Conservation (phyloP, 1,140 invertebrate genomes). For the Ephestia elutella region DNA sequence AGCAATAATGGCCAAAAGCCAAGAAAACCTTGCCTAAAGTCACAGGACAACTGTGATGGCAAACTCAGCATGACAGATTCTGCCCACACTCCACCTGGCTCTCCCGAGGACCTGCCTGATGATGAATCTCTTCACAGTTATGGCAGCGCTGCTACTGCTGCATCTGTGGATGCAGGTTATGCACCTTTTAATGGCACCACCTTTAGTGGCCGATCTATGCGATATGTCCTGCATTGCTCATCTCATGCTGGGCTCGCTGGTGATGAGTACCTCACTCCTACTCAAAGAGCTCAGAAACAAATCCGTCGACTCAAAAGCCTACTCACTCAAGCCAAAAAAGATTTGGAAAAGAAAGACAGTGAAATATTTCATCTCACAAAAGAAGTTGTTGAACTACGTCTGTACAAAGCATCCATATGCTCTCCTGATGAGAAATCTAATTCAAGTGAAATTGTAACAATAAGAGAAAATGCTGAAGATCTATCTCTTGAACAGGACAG, state of each 20-base stretch:
- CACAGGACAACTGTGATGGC: conserved; percentile 50
- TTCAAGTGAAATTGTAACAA: conserved; percentile 83
- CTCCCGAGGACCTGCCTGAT: conserved; percentile 77
- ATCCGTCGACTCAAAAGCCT: conserved; percentile 83
- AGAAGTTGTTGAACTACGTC: conserved; percentile 85
- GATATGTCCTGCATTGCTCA: conserved; percentile 88
- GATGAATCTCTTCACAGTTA: conserved; percentile 87
- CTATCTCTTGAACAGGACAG: conserved; percentile 69
- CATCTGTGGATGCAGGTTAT: conserved; percentile 84
- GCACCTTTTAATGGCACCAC: conserved; percentile 88
- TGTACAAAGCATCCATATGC: conserved; percentile 84
- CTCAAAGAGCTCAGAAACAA: conserved; percentile 86
- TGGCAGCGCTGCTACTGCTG: conserved; percentile 82
- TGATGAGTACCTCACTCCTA: conserved; percentile 89
- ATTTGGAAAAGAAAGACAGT: conserved; percentile 85
- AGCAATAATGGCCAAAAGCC: conserved; percentile 56
- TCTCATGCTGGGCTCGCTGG: conserved; percentile 82
- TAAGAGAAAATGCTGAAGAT: conserved; percentile 78
- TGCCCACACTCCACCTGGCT: conserved; percentile 76
- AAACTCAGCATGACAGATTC: conserved; percentile 62
- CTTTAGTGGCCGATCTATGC: conserved; percentile 80
- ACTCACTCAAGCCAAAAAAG: conserved; percentile 81
- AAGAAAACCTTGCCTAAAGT: conserved; percentile 56
- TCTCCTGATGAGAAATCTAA: conserved; percentile 83
- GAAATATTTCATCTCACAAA: conserved; percentile 87